Evolutionary conservation across 2,113 vertebrate genomes (phyloP), one percentile per base, ranked within the genome.

Genomic region (Centropus unirufus): DNA sequence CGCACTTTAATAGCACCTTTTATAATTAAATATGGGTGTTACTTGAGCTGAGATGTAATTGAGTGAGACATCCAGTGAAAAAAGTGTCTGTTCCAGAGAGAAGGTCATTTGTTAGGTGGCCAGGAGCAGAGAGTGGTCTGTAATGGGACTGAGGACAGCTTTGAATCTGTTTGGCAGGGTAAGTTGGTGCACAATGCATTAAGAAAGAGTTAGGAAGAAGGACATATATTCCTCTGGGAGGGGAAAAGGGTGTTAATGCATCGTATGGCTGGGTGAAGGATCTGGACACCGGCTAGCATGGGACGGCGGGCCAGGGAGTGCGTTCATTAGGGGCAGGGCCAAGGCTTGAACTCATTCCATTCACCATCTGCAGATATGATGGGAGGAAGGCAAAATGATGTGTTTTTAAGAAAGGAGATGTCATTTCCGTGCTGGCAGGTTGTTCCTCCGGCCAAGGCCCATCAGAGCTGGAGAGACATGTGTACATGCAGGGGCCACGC

Each of bases 1-100:
- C 5, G 77, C 0, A 6, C 61, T 83, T 90, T 64, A 87, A 81
- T 12, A 58, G 10, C 40, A 70, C 34, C 69, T 82, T 57, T 79
- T 75, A 1, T 62, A 77, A 91, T 93, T 79, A 90, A 93, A 96
- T 58, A 90, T 42, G 51, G 40, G 63, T 81, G 68, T 55, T 32
- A 11, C 42, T 86, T 3, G 14, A 82, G 76, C 82, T 76, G 57
- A 82, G 64, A 62, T 32, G 75, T 42, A 79, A 92, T 21, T 36
- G 72, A 78, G 39, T 17, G 42, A 92, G 57, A 72, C 74, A 72
- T 14, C 10, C 42, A 51, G 66, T 57, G 69, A 36, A 62, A 82
- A 87, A 87, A 34, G 20, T 11, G 20, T 55, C 36, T 47, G 17
- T 36, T 76, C 51, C 55, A 51, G 70, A 22, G 39, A 59, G n/a